Base-by-base conservation (phyloP, 2,888 invertebrate species). In the Hanleya hanleyi region DNA sequence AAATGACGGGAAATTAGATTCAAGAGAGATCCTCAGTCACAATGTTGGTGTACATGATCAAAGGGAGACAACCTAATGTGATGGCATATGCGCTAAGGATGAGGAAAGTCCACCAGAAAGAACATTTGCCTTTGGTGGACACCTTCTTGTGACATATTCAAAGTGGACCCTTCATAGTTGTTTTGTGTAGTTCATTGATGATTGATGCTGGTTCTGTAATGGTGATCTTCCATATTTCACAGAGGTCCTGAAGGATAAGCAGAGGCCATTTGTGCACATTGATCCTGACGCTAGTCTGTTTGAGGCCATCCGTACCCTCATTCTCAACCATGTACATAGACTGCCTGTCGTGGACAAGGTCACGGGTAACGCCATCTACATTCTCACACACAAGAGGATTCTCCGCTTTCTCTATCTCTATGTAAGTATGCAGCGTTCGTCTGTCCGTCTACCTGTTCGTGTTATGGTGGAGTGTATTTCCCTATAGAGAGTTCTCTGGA, bases 311-410 rank as follows among this genome's bases (percentile, higher is more conserved):
- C 94, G 95, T 89, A 96, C 95, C 83, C 93, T 99, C 84, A 96
- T 98, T 85, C 94, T 95, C 87, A 97, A 97, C 92, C 94, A 97
- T 91, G 98, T 99, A 87, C 99, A 99, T 92, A 94, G 99, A 90
- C 93, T 99, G 91, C 99, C 99, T 83, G 97, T 99, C 87, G 97
- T 99, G 87, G 98, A 99, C 92, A 95, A 95, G 67, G 94, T 95
- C 75, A 97, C 97, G 49, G 98, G 98, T 89, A 97, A 98, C 91
- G 98, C 98, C 84, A 94, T 99, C 81, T 98, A 98, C 92, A 98
- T 99, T 91, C 94, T 99, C 87, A 99, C 99, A 67, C 98, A 99
- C 92, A 99, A 99, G 92, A 94, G 99, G 91, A 97, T 99, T 91
- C 94, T 99, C 84, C 94, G 98, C 91, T 99, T 98, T 93, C 94